phyloP scores from a whole-genome alignment of 2,888 invertebrate genomes.

The Campopleginae sp. region DNA sequence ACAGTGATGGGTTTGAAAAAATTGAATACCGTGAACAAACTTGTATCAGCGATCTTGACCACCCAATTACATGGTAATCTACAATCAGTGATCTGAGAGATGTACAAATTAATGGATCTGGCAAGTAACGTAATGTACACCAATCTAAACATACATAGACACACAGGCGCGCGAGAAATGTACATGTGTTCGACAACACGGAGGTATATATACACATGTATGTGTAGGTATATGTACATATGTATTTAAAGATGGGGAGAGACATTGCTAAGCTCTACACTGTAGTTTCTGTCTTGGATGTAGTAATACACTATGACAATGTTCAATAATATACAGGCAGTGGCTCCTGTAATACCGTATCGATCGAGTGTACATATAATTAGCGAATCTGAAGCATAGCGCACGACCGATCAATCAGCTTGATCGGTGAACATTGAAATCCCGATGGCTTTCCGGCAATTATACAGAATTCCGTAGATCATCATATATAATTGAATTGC shows the following conservation, averaged over 20 bases:
- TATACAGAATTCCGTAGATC: conserved; percentile 41
- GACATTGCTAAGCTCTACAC: conserved; percentile 50
- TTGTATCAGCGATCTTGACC: conserved; percentile 75
- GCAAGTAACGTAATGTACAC: conserved; percentile 67
- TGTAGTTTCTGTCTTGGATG: conserved; percentile 29
- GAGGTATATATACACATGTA: neutral
- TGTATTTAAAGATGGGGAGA: conserved; percentile 1
- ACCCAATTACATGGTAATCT: conserved; percentile 81
- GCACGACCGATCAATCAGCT: conserved; percentile 58
- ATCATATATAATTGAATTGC: conserved; percentile 51
- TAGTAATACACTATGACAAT: conserved; percentile 53
- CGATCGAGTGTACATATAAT: conserved; percentile 50
- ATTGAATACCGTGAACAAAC: neutral
- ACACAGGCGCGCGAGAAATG: neutral
- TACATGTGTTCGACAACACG: too few species aligned
- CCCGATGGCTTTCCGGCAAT: conserved; percentile 50
- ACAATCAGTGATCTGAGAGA: conserved; percentile 79
- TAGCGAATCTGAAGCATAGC: conserved; percentile 25
- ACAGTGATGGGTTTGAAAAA: neutral
- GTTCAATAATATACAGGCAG: conserved; percentile 44
- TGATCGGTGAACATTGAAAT: conserved; percentile 61
- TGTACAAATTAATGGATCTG: conserved; percentile 80
- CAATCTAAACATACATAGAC: neutral
- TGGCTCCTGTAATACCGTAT: conserved; percentile 47
- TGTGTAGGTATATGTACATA: neutral